Evolutionary conservation across 1,140 invertebrate species (phyloP).

Genomic region (Coenobita brevimanus): DNA sequence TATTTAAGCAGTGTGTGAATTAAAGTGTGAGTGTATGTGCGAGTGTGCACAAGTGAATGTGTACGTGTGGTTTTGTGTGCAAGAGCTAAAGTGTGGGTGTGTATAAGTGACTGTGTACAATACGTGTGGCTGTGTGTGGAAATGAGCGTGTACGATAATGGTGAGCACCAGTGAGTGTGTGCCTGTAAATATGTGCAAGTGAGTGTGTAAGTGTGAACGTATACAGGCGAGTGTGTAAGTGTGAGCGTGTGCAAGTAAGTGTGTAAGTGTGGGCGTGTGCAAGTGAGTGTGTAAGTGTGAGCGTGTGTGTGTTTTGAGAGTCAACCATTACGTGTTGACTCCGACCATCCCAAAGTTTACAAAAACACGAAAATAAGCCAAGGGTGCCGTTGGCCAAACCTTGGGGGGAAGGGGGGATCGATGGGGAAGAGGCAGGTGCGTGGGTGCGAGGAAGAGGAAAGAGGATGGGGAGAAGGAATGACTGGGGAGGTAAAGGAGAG

Average conservation of each 20-base stretch:
- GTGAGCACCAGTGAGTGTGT: constrained; percentile 35
- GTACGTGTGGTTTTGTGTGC: neutral
- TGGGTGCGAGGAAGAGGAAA: neutral
- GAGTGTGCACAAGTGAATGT: neutral
- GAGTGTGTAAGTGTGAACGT: neutral
- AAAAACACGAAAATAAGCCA: constrained; percentile 47
- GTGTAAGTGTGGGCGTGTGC: constrained; percentile 10
- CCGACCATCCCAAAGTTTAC: constrained; percentile 39
- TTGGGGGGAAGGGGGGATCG: neutral
- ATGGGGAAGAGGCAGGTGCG: no score
- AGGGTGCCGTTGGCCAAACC: constrained; percentile 35
- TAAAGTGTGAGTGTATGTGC: no score
- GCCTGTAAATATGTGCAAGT: neutral
- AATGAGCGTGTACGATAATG: constrained; percentile 1
- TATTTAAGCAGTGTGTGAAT: neutral
- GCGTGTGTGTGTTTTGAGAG: constrained; percentile 34
- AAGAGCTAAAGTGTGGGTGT: no score
- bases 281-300: constrained; percentile 28
- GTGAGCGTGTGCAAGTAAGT: constrained; percentile 26
- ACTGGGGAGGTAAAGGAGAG: neutral
- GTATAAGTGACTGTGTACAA: constrained; percentile 17
- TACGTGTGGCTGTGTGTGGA: neutral
- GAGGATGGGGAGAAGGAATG: neutral
- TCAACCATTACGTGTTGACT: constrained; percentile 46
- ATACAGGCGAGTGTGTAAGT: neutral